Base-by-base conservation (phyloP, 1,140 invertebrate species). In the Drosophila parabipectinata region DNA sequence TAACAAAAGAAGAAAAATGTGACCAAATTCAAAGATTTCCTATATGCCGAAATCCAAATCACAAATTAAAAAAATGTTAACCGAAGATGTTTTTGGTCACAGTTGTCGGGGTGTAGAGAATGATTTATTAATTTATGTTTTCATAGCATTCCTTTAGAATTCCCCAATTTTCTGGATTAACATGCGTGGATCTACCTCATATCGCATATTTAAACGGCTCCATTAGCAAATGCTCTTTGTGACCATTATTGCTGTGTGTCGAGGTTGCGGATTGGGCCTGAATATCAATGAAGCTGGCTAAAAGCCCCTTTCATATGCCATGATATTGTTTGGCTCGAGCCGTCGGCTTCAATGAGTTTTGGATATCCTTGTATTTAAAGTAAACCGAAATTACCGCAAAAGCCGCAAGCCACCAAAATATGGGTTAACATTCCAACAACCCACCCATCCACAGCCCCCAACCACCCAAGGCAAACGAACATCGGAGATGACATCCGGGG, bases 281-380 rank as follows among this genome's bases (percentile, higher is more conserved):
- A 63, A 84, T 84, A 77, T 71, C 64, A 87, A 84, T 84, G 47
- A 85, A 50, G 28, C 71, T 15, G 63, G 32, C 39, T 68, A n/a
- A 5, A 48, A 39, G 45, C 32, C 62, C 47, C 48, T 52, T 67
- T 45, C 47, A 53, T 64, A 28, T 26, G 37, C 18, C 34, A 64
- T 67, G 59, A 64, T 64, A 66, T 63, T 24, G 63, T 51, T 63
- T 54, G 15, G 21, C 45, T 34, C 24, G 10, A 52, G 18, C 18
- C 32, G 45, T 32, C 56, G 34, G 41, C 41, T 72, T 56, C 69
- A 63, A 45, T 64, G 59, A 14, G 47, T 45, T 64, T 12, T 8
- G 34, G 18, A 44, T 64, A 67, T 64, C 53, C 58, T 62, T 26
- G 15, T 28, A 10, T 10, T 7, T 24, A 10, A 10, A 44, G 18